phyloP scores from a whole-genome alignment of 2,888 invertebrate genomes.

The Buathra laborator region DNA sequence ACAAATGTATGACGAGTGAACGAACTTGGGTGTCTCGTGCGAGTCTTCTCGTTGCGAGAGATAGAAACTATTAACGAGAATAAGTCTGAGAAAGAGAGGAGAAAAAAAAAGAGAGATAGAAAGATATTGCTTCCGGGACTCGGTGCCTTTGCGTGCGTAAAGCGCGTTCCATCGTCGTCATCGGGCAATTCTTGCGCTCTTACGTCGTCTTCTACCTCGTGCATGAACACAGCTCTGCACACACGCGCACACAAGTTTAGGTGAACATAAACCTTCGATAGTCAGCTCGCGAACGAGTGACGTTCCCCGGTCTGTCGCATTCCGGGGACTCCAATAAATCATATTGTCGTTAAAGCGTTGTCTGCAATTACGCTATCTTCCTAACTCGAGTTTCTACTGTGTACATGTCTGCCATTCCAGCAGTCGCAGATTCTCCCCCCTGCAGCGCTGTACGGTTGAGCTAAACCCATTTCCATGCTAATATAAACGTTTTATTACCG shows the following conservation, averaged over 20 bases:
- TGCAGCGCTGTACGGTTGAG: neutral
- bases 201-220: slow-evolving; percentile 28
- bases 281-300: slow-evolving; percentile 2
- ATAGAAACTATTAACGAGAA: slow-evolving; percentile 9
- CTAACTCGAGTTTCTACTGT: neutral
- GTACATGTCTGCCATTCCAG: neutral
- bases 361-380: slow-evolving; percentile 10
- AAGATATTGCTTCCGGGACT: slow-evolving; percentile 58
- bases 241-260: neutral
- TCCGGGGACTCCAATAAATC: slow-evolving; percentile 45
- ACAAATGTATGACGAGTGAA: slow-evolving; percentile 74
- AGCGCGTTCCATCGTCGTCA: slow-evolving; percentile 57
- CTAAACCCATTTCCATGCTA: slow-evolving; percentile 25
- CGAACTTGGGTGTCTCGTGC: slow-evolving; percentile 64
- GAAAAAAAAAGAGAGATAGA: neutral
- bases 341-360: slow-evolving; percentile 38
- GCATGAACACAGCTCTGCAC: neutral
- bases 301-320: slow-evolving; percentile 35
- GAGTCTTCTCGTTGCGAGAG: slow-evolving; percentile 10
- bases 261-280: neutral
- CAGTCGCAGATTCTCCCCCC: slow-evolving; percentile 1
- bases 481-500: slow-evolving; percentile 34
- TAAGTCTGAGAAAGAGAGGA: slow-evolving; percentile 24
- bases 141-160: slow-evolving; percentile 41
- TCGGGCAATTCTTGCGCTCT: slow-evolving; percentile 43